A percentile compares a stretch with the other conserved stretches of the same genome.
Evolutionary conservation across 1,140 invertebrate species (phyloP).

Genomic region (Drosophila pallidifrons): DNA sequence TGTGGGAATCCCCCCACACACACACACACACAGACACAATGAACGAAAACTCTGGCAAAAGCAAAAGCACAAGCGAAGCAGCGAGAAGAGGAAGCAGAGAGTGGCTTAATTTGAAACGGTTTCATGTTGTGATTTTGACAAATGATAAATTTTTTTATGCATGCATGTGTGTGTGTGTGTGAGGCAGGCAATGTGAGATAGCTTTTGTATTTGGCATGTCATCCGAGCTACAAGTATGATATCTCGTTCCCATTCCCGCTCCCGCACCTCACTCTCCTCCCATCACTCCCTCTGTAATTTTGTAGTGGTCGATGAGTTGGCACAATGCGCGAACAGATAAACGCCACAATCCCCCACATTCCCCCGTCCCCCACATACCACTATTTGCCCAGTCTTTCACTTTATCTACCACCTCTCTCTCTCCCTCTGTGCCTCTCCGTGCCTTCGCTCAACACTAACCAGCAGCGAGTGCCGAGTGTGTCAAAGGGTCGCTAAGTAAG

Average conservation of each 20-base stretch:
- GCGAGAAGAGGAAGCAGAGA: slow-evolving; percentile 37
- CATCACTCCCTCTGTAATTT: slow-evolving; percentile 19
- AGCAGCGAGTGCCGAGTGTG: slow-evolving; percentile 38
- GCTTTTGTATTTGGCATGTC: slow-evolving; percentile 75
- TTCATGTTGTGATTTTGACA: slow-evolving; percentile 82
- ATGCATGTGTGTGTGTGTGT: slow-evolving; percentile 50
- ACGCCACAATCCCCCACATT: slow-evolving; percentile 19
- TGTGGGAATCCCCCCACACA: slow-evolving; percentile 21
- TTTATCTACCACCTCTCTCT: not conserved
- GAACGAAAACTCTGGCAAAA: not conserved
- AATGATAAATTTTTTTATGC: slow-evolving; percentile 74
- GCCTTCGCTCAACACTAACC: slow-evolving; percentile 8
- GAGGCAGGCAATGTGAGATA: slow-evolving; percentile 48
- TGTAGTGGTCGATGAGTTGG: slow-evolving; percentile 68
- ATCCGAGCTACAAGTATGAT: slow-evolving; percentile 49
- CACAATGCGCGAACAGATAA: slow-evolving; percentile 72
- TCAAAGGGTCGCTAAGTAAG: slow-evolving; percentile 76
- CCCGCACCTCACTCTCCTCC: not conserved
- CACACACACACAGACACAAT: not conserved
- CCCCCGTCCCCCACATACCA: not conserved
- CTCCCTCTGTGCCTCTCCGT: not conserved
- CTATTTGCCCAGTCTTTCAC: not conserved
- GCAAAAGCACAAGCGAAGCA: slow-evolving; percentile 55
- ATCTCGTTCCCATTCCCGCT: slow-evolving; percentile 33
- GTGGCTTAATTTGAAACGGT: slow-evolving; percentile 81